Evolutionary conservation across 2,888 invertebrate species (phyloP), one percentile per base, ranked within the genome.

Genomic region (Drosophila infuscata): DNA sequence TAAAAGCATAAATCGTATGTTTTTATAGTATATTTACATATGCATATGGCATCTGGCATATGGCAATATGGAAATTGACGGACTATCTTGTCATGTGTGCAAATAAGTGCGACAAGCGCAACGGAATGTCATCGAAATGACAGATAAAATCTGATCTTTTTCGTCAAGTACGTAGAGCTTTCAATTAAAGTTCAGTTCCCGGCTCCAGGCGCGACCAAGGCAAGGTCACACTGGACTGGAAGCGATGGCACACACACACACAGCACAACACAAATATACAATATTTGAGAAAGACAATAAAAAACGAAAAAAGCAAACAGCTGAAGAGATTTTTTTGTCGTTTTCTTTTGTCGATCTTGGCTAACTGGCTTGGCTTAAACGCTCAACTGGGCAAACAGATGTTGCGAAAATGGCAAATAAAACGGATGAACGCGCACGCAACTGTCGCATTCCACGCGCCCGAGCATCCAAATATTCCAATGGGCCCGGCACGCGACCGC

Each of bases 321-420:
- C 52, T 59, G 58, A 59, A 67, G 33, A 52, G 33, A 25, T 61
- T 12, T 5, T 12, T n/a, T 36, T 0, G 12, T 15, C n/a, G 52
- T 41, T 57, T 43, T 25, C 12, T 29, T 57, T 52, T 35, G 52
- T 53, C 20, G 30, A 48, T 52, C 25, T 30, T 38, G 30, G 43
- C n/a, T 17, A 41, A 11, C 36, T 46, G 32, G 49, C 20, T 30
- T 32, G 46, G 56, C 20, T 30, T 29, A n/a, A 66, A 48, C 58
- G 74, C 43, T 72, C 12, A 49, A 73, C 58, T 72, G 64, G 61
- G 52, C 68, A 65, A 85, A 81, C 86, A 87, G 88, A 88, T 87
- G 86, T 83, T 88, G 78, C 78, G 38, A 76, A 82, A 83, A 85
- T 80, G 59, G 53, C 79, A 62, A 80, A 76, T 78, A 76, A 85